A percentile compares a stretch with the other conserved stretches of the same genome.
These are phyloP conservation scores for Eulemur rufifrons DNA, from an alignment of 2,113 vertebrate species.

Conservation along the genomic window DNA sequence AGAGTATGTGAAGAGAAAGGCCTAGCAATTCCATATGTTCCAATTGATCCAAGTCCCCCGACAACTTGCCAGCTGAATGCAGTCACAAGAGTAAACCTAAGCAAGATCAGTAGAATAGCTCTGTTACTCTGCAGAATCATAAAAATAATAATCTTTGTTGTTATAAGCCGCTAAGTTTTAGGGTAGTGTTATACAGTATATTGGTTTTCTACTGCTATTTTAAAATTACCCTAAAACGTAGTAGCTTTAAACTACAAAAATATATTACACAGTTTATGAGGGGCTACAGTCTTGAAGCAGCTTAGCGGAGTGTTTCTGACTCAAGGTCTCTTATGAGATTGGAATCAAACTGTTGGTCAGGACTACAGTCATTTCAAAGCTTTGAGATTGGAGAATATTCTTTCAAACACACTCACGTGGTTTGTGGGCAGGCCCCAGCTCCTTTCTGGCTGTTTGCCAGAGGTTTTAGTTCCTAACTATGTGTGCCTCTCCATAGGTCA, in stretches of 20 bases:
- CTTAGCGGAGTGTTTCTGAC: constrained; percentile 16
- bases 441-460: not conserved
- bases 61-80: not conserved
- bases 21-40: not conserved
- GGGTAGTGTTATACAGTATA: not conserved
- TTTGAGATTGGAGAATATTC: not conserved
- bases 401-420: not conserved
- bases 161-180: not conserved
- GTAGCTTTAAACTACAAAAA: not conserved
- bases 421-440: not conserved
- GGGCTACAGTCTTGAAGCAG: not conserved
- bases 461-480: not conserved
- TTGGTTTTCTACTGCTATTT: not conserved
- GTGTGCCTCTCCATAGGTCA: not conserved
- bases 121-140: not conserved
- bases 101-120: not conserved
- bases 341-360: not conserved
- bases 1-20: not conserved
- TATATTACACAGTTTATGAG: not conserved
- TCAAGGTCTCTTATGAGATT: not conserved
- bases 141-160: not conserved
- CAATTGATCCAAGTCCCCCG: not conserved
- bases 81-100: not conserved
- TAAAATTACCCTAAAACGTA: not conserved
- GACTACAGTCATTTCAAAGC: not conserved